Percentiles rank a stretch among this genome's conserved stretches.
phyloP scores from a whole-genome alignment of 2,888 invertebrate genomes.

The Carpatolechia fugitivella region DNA sequence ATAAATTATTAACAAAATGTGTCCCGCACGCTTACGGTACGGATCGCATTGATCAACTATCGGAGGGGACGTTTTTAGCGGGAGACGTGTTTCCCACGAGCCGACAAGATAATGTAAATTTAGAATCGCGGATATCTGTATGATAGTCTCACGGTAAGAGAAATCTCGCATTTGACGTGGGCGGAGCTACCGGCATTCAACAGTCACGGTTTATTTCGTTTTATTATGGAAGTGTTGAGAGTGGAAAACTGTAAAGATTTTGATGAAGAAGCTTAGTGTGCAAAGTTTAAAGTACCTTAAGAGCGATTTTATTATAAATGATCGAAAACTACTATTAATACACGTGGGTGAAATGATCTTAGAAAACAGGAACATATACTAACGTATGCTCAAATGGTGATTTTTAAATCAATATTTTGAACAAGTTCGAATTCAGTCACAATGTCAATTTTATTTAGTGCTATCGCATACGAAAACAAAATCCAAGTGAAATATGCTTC shows the following conservation, averaged over 20 bases:
- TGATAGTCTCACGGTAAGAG: conserved; percentile 36
- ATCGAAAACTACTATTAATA: no score
- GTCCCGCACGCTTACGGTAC: conserved; percentile 39
- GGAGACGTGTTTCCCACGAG: conserved; percentile 43
- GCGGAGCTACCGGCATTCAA: conserved; percentile 30
- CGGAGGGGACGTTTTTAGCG: conserved; percentile 57
- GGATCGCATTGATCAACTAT: conserved; percentile 56
- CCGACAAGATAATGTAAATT: conserved; percentile 46
- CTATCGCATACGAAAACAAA: conserved; percentile 87
- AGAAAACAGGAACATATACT: no score
- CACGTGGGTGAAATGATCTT: no score
- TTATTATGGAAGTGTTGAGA: conserved; percentile 7
- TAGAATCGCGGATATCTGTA: conserved; percentile 47
- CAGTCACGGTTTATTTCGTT: conserved; percentile 30
- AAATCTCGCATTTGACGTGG: conserved; percentile 30
- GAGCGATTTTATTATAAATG: no score
- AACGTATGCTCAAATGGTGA: no score
- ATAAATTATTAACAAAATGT: conserved; percentile 8
- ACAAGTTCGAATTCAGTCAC: conserved; percentile 12
- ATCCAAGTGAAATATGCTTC: conserved; percentile 92
- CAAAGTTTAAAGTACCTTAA: no score
- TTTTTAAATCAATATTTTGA: neutral
- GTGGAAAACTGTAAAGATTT: neutral
- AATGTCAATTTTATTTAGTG: conserved; percentile 95
- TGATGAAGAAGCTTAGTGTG: no score